These are phyloP conservation scores for Nemapogon koenigi DNA, from an alignment of 2,888 invertebrate species.

Conservation along the genomic window DNA sequence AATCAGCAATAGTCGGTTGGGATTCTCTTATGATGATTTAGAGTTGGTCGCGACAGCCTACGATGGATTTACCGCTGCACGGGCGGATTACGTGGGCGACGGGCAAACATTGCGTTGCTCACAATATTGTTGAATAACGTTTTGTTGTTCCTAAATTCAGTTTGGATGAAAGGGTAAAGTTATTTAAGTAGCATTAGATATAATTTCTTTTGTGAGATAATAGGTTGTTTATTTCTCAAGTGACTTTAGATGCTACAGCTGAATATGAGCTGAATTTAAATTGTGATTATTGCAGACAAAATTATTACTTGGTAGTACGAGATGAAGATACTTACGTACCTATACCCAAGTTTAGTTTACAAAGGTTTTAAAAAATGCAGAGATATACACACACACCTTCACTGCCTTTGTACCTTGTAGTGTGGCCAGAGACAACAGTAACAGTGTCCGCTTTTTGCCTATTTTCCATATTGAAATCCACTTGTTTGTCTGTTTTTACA, in stretches of 20 bases:
- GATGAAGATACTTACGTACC: too few species aligned
- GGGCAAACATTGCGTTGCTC: conserved; percentile 60
- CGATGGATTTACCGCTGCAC: conserved; percentile 57
- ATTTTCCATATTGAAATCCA: too few species aligned
- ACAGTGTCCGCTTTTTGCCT: too few species aligned
- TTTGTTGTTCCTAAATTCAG: background rate
- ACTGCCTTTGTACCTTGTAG: too few species aligned
- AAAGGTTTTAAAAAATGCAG: too few species aligned
- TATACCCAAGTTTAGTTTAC: too few species aligned
- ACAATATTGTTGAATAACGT: conserved; percentile 58
- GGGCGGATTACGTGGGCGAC: conserved; percentile 60
- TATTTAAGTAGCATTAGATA: conserved; percentile 7
- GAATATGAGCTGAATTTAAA: too few species aligned
- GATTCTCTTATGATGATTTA: conserved; percentile 66
- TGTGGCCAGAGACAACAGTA: too few species aligned
- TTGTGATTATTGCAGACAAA: too few species aligned
- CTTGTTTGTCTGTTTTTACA: too few species aligned
- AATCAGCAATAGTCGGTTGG: conserved; percentile 18
- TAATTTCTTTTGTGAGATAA: conserved; percentile 10
- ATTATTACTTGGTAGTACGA: too few species aligned
- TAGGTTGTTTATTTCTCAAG: background rate
- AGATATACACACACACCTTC: too few species aligned
- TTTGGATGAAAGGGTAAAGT: conserved; percentile 1
- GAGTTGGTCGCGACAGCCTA: conserved; percentile 43
- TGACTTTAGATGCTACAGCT: background rate